Evolutionary conservation across 2,888 invertebrate genomes (phyloP), one percentile per base, ranked within the genome.

Genomic region (Hemicrepidius hirtus): DNA sequence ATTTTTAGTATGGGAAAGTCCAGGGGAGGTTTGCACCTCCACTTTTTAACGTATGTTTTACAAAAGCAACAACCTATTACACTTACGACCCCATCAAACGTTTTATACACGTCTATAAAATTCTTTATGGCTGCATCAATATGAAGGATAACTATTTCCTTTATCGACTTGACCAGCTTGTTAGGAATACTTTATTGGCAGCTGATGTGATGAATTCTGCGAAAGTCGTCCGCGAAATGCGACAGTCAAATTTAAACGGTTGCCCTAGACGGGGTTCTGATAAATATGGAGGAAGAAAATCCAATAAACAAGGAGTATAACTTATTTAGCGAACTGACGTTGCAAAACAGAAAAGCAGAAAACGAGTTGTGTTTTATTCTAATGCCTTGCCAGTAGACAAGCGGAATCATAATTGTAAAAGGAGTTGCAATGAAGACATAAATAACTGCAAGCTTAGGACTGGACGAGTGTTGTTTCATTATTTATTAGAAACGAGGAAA

Each of bases 151-250:
- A 57, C 57, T 60, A 64, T 76, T 75, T 74, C 75, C 75, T 79
- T 80, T 80, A 80, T 65, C 77, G 78, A 77, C 77, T 77, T 71
- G 78, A 71, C 74, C 77, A 77, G 79, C 79, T 80, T 79, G 80
- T 80, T 80, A 80, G 74, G 79, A 76, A 78, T 80, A 76, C 77
- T 80, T 80, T 80, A 80, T 80, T 77, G 78, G 77, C 77, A 69
- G 73, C 64, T 44, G 18, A 44, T 74, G 75, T 77, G 80, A 80
- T 79, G 77, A 77, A 80, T 79, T 77, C 77, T n/a, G n/a, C 75
- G 76, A 74, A 63, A 69, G 41, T 63, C 55, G 63, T 55, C 55
- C 55, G 63, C 63, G 16, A 40, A 32, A 44, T n/a, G 49, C 64
- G 65, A 63, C 72, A 57, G 50, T 71, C 68, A 64, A 72, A 72